These are phyloP conservation scores for Pygoscelis antarcticus DNA, from an alignment of 2,113 vertebrate genomes.

Conservation along the genomic window DNA sequence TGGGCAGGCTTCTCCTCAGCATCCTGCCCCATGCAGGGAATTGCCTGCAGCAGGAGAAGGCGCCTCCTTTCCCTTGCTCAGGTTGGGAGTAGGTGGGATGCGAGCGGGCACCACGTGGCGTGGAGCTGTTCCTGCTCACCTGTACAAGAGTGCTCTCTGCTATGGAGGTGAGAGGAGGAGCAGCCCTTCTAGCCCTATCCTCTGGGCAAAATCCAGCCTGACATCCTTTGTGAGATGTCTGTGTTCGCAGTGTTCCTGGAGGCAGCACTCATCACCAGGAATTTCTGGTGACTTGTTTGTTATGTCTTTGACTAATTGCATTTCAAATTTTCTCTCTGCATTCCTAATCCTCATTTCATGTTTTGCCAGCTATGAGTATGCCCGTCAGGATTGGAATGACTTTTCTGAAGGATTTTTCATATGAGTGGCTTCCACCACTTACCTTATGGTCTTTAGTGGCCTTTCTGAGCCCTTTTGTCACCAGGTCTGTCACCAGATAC, in stretches of 20 bases:
- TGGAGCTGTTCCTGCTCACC: not conserved
- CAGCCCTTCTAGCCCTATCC: not conserved
- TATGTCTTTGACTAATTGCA: not conserved
- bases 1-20: not conserved
- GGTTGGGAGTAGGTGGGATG: not conserved
- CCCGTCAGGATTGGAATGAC: not conserved
- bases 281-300: constrained; percentile 2
- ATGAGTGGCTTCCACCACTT: not conserved
- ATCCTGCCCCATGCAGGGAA: not conserved
- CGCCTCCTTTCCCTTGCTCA: not conserved
- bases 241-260: not conserved
- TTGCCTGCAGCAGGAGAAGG: not conserved
- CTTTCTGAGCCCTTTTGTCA: not conserved
- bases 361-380: not conserved
- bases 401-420: not conserved
- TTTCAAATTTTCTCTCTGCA: not conserved
- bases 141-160: not conserved
- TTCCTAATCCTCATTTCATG: not conserved
- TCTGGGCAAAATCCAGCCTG: not conserved
- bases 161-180: not conserved
- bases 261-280: not conserved
- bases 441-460: not conserved
- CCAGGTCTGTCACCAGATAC: not conserved
- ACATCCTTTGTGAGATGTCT: not conserved
- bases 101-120: rapidly evolving